Evolutionary conservation across 1,140 invertebrate species (phyloP), one percentile per base, ranked within the genome.

Genomic region (Leptestheria dahalacensis): DNA sequence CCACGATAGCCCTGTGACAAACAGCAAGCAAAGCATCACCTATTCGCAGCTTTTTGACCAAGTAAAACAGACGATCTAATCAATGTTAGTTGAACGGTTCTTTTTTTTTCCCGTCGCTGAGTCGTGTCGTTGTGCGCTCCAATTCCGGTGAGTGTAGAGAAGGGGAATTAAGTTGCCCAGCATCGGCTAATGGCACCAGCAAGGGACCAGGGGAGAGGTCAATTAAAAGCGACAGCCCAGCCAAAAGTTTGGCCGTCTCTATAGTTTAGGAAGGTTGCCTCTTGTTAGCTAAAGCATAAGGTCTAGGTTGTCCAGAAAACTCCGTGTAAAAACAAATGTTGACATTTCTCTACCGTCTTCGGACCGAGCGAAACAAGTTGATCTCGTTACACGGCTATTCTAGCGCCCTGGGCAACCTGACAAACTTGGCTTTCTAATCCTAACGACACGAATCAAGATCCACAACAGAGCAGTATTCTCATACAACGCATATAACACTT

Each of bases 1-100:
- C 46, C 85, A 94, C 66, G 91, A 96, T 69, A 92, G 88, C 59
- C 91, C 91, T 0, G 72, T 92, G 33, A 91, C 88, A 0, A 79
- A 83, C 23, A 82, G 79, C 0, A 75, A 86, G 1, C 75, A 80
- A 3, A 78, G 81, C 65, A 81, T 91, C 15, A 90, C 88, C 0
- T 97, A 93, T 70, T 73, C 73, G 1, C 82, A 94, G 69, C 72
- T 96, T 0, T 77, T 83, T 59, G 78, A 90, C 61, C 78, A 87
- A 74, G 86, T 86, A 15, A 47, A 53, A 20, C 51, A 15, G 15
- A 23, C 24, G 1, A 48, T 48, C 18, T 48, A 48, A n/a, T 48
- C 18, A 18, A 48, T 48, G 15, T 48, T 1, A 48, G 15, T 52
- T 21, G 1, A 52, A n/a, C n/a, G 18, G 15, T 15, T 53, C 15